Percentiles rank a stretch among this genome's conserved stretches.
These are phyloP conservation scores for Nomada ferruginata DNA, from an alignment of 2,888 invertebrate species.

Conservation along the genomic window DNA sequence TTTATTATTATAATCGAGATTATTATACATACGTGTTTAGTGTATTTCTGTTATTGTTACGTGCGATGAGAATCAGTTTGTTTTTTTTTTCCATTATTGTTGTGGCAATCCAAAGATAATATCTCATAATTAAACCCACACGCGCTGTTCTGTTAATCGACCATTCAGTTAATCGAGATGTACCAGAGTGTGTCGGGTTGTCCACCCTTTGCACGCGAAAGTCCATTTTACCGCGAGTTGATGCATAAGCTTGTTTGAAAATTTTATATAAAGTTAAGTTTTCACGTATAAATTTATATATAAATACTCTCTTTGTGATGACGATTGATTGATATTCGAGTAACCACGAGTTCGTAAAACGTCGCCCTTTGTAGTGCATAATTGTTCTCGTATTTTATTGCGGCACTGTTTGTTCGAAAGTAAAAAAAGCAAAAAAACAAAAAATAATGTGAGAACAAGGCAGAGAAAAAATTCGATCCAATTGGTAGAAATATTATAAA, in stretches of 20 bases:
- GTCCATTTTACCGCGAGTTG: constrained; percentile 15
- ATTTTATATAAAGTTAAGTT: constrained; percentile 54
- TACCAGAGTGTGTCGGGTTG: constrained; percentile 59
- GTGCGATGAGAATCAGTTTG: constrained; percentile 45
- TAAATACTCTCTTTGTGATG: constrained; percentile 46
- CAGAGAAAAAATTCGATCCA: constrained; percentile 6
- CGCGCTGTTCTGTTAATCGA: constrained; percentile 64
- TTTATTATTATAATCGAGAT: constrained; percentile 56
- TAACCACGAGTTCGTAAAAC: constrained; percentile 3
- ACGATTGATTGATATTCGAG: constrained; percentile 27
- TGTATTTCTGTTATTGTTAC: constrained; percentile 67
- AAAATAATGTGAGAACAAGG: neutral
- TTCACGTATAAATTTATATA: constrained; percentile 54
- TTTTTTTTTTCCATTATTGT: constrained; percentile 54
- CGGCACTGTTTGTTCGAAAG: constrained; percentile 27
- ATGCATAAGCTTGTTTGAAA: constrained; percentile 36
- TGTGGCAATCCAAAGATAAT: constrained; percentile 63
- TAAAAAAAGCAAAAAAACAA: neutral
- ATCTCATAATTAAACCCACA: constrained; percentile 52
- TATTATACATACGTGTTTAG: constrained; percentile 27
- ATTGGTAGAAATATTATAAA: constrained; percentile 21
- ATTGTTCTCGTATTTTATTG: constrained; percentile 17
- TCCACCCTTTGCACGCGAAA: constrained; percentile 49
- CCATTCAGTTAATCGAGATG: constrained; percentile 42
- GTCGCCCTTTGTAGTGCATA: neutral